These are phyloP conservation scores for Tethya wilhelma DNA, from an alignment of 37 sponge, comb jelly and placozoan genomes.

Conservation along the genomic window DNA sequence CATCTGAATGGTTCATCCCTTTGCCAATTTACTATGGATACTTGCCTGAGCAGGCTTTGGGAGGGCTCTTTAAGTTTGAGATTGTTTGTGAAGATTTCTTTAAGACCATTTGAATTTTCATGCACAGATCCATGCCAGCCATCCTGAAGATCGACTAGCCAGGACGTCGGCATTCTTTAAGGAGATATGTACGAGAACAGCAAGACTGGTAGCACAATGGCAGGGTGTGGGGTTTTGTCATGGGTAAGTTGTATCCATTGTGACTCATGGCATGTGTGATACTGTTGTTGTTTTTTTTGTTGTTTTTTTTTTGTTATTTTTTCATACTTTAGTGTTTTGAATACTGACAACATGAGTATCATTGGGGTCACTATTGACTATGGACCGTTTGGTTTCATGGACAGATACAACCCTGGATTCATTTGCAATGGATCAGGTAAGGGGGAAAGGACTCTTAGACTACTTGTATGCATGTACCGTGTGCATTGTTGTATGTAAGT, in stretches of 20 bases:
- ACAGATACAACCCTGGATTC: constrained; percentile 83
- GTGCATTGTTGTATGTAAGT: no score
- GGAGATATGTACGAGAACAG: constrained; percentile 78
- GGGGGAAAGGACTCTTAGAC: no score
- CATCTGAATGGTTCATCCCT: no score
- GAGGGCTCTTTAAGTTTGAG: no score
- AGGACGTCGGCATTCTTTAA: constrained; percentile 66
- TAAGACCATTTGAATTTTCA: background rate
- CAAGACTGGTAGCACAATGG: constrained; percentile 88
- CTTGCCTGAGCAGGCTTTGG: no score
- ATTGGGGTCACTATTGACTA: constrained; percentile 98
- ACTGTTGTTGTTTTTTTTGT: constrained; percentile 7
- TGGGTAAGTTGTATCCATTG: constrained; percentile 53
- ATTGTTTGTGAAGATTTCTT: no score
- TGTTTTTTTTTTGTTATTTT: background rate
- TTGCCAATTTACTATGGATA: no score
- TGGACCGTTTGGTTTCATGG: constrained; percentile 98
- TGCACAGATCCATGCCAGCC: constrained; percentile 47
- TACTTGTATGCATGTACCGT: no score
- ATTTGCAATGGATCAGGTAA: constrained; percentile 92
- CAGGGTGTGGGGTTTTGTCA: constrained; percentile 94
- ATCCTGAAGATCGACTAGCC: constrained; percentile 24
- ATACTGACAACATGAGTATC: constrained; percentile 99
- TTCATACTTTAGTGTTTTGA: constrained; percentile 74
- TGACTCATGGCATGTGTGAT: constrained; percentile 10